Evolutionary conservation across 2,888 invertebrate genomes (phyloP), one percentile per base, ranked within the genome.

Genomic region (Lepidonotus clava): DNA sequence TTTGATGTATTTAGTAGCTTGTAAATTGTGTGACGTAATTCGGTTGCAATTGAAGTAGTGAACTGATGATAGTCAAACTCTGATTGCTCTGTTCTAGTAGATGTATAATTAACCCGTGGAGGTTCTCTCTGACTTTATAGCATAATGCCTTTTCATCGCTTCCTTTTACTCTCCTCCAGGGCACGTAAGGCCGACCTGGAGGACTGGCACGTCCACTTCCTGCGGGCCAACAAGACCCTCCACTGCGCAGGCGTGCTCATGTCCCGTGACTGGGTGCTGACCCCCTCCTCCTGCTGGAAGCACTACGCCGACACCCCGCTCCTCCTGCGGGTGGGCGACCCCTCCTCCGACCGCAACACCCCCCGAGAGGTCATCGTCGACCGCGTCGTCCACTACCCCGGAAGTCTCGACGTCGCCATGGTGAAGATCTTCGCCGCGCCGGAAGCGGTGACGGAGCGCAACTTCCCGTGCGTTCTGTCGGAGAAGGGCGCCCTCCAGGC

Each of bases 151-250:
- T 11, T 66, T 66, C 66, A 8, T 14, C n/a, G 6, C 11, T 11
- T n/a, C n/a, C n/a, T n/a, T n/a, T n/a, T n/a, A n/a, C n/a, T n/a
- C n/a, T n/a, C n/a, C 6, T 24, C 6, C 46, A 80, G 80, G 28
- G 80, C 80, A 14, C 80, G 80, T 28, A 80, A 80, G 51, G 1
- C 21, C 32, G 80, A 80, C 46, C 80, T 80, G 28, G 28, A 46
- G 80, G 80, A 80, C 46, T 80, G 80, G 80, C 46, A 80, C 28
- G 80, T 46, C 80, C 5, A 41, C 46, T 80, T 80, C 80, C 80
- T 80, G 21, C 24, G 21, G 2, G n/a, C 80, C 80, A 80, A 80
- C 80, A 36, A 40, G n/a, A 80, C 80, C n/a, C 80, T 46, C 0
- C 46, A 80, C 46, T 80, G 80, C 24, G 28, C 80, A n/a, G 80